Evolutionary conservation across 2,797 vertebrate genomes (phyloP).

Genomic region (Pygocentrus nattereri): DNA sequence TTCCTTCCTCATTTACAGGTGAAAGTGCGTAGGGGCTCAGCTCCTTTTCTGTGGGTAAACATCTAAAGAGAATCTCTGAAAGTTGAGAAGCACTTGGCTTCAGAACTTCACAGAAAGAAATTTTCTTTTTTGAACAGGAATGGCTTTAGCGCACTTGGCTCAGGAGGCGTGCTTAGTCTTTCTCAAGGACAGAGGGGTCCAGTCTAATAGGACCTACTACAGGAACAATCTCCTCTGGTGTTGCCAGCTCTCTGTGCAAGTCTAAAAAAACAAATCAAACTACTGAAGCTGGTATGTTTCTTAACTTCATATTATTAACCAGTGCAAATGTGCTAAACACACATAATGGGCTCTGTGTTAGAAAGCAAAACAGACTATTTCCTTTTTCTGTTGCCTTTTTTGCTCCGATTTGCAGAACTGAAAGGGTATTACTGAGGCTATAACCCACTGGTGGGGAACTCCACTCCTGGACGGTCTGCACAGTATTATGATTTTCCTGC

Average conservation of each 20-base stretch:
- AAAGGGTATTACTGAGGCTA: not conserved
- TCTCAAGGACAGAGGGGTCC: constrained; percentile 44
- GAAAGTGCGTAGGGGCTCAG: not conserved
- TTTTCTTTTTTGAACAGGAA: not conserved
- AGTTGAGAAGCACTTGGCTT: not conserved
- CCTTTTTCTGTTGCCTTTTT: not conserved
- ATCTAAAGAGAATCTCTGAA: not conserved
- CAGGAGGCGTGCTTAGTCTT: constrained; percentile 27
- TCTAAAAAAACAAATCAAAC: not conserved
- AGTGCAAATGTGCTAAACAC: not conserved
- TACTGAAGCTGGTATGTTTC: not conserved
- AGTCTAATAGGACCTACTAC: constrained; percentile 41
- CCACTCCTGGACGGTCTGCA: not conserved
- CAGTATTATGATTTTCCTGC: not conserved
- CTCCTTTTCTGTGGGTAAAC: not conserved
- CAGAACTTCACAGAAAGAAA: not conserved
- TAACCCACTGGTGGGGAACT: not conserved
- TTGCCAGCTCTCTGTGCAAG: constrained; percentile 13
- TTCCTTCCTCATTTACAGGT: not conserved
- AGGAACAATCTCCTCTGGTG: not conserved
- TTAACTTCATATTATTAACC: not conserved
- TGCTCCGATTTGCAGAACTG: not conserved
- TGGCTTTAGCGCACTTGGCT: constrained; percentile 21
- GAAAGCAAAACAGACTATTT: constrained; percentile 3
- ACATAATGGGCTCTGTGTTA: not conserved